Percentiles rank a stretch among this genome's conserved stretches.
These are phyloP conservation scores for Drosophila burlai DNA, from an alignment of 1,140 invertebrate species.

Conservation along the genomic window DNA sequence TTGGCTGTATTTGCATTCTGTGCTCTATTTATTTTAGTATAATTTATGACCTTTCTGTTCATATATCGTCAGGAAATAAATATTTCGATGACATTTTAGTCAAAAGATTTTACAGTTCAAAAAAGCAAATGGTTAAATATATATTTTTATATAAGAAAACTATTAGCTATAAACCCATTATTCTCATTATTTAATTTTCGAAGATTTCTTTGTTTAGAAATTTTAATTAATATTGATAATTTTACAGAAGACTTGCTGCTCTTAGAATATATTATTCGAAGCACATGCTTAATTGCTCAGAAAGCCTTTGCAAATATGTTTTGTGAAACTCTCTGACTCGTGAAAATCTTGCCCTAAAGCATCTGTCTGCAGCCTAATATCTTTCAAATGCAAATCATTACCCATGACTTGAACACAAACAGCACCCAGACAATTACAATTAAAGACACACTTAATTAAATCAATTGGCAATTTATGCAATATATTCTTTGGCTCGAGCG, in stretches of 20 bases:
- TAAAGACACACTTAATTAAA: slow-evolving; percentile 76
- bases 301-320: slow-evolving; percentile 2
- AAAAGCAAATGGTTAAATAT: neutral
- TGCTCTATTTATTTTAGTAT: slow-evolving; percentile 1
- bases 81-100: neutral
- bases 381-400: slow-evolving; percentile 44
- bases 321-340: slow-evolving; percentile 11
- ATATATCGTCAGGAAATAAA: neutral
- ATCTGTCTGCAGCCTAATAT: slow-evolving; percentile 34
- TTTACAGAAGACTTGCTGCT: neutral
- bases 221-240: neutral
- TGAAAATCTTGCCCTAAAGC: neutral
- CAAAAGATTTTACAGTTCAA: neutral
- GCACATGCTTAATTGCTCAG: slow-evolving; percentile 8
- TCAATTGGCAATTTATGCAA: slow-evolving; percentile 71
- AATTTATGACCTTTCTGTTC: neutral
- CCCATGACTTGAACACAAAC: neutral
- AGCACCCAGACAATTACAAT: slow-evolving; percentile 52
- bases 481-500: slow-evolving; percentile 31
- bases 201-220: neutral
- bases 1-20: neutral
- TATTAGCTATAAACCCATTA: neutral
- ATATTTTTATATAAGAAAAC: neutral
- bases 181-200: neutral
- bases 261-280: slow-evolving; percentile 13